Conservation (phyloP, 2,113 vertebrate genomes). For the Marmota flaviventris region DNA sequence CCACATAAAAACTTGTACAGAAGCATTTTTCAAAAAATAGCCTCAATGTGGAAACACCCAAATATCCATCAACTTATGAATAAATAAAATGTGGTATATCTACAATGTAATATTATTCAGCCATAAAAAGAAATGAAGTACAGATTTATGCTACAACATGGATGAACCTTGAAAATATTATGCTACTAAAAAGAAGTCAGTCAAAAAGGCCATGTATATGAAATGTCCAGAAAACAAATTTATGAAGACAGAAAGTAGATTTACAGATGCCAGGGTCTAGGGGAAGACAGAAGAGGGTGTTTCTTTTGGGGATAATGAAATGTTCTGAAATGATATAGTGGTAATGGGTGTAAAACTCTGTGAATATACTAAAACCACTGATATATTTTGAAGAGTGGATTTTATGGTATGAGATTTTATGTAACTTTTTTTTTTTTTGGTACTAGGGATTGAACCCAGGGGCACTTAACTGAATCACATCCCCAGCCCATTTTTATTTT, state of each 20-base stretch:
- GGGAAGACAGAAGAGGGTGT: not conserved
- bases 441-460: too few relatives aligned
- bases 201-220: not conserved
- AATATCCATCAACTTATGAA: not conserved
- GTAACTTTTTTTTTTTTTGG: not conserved
- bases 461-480: too few relatives aligned
- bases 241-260: not conserved
- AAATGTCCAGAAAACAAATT: not conserved
- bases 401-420: not conserved
- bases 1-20: too few relatives aligned
- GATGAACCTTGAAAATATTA: not conserved
- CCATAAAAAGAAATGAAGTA: not conserved
- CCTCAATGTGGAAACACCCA: not conserved
- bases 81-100: not conserved
- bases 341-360: not conserved
- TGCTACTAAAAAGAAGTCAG: not conserved
- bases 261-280: not conserved
- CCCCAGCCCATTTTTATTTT: too few relatives aligned
- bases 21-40: too few relatives aligned
- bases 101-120: not conserved
- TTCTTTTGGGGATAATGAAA: not conserved
- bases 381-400: not conserved
- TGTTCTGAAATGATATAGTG: not conserved
- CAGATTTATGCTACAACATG: not conserved
- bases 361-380: not conserved